Conservation (phyloP, 2,797 vertebrate genomes). For the Neosilurus hyrtlii region DNA sequence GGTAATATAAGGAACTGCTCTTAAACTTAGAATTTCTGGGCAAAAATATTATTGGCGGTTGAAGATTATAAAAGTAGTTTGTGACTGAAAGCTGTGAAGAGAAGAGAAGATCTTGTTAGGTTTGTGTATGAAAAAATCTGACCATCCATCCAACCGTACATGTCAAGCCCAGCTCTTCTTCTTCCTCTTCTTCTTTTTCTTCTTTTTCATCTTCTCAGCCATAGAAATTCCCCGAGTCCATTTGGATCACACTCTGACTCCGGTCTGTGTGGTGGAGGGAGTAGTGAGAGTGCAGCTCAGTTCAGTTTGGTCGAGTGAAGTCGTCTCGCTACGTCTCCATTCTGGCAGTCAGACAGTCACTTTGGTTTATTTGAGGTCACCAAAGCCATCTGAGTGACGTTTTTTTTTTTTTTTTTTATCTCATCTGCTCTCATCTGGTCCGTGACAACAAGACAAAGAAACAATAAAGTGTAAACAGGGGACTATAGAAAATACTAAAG, state of each 20-base stretch:
- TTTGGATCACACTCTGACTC: neutral
- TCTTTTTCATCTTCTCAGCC: neutral
- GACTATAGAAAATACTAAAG: neutral
- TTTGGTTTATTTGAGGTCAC: slow-evolving; percentile 27
- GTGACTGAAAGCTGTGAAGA: neutral
- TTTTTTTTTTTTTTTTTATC: neutral
- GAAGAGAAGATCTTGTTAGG: neutral
- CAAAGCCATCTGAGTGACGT: slow-evolving; percentile 17
- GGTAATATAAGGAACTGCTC: neutral
- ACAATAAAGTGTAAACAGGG: neutral
- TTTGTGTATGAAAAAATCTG: neutral
- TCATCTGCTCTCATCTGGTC: neutral
- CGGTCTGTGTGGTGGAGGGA: neutral
- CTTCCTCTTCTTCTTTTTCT: neutral
- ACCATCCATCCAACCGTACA: neutral
- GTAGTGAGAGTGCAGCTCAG: neutral
- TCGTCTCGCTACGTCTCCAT: slow-evolving; percentile 26
- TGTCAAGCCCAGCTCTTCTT: neutral
- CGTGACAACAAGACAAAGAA: neutral
- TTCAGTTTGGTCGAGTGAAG: slow-evolving; percentile 12
- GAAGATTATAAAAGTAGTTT: neutral
- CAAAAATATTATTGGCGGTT: too few relatives aligned
- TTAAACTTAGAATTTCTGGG: neutral
- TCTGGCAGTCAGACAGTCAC: slow-evolving; percentile 3
- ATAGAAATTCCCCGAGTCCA: neutral